phyloP scores from a whole-genome alignment of 2,888 invertebrate species.

The Drosophila yooni region DNA sequence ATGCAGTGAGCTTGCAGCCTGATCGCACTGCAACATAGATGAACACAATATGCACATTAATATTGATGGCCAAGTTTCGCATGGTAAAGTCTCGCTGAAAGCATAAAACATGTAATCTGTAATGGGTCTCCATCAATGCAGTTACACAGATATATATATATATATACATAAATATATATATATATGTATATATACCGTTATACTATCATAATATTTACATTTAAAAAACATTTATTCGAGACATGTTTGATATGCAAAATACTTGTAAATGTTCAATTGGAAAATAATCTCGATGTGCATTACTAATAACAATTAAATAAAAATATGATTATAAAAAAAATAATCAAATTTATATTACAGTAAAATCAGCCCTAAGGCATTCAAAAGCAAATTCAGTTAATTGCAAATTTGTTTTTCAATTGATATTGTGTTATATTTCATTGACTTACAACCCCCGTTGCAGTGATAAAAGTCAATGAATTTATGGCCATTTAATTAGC shows the following conservation, averaged over 20 bases:
- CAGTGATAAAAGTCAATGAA: conserved; percentile 52
- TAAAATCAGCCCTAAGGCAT: background rate
- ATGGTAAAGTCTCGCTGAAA: no score
- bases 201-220: background rate
- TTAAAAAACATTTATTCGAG: background rate
- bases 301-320: background rate
- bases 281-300: background rate
- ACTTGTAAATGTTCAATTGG: background rate
- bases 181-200: background rate
- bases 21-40: conserved; percentile 10
- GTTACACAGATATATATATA: background rate
- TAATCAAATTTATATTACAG: background rate
- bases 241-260: background rate
- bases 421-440: conserved; percentile 23
- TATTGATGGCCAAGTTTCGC: background rate
- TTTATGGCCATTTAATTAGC: conserved; percentile 53
- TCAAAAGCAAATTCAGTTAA: background rate
- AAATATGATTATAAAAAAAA: background rate
- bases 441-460: conserved; percentile 37
- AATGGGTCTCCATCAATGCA: background rate
- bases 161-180: no score
- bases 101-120: background rate
- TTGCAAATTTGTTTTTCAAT: conserved; percentile 23
- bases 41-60: conserved; percentile 2
- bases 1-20: conserved; percentile 19